Evolutionary conservation across 2,113 vertebrate species (phyloP).

Genomic region (Porphyrio hochstetteri): DNA sequence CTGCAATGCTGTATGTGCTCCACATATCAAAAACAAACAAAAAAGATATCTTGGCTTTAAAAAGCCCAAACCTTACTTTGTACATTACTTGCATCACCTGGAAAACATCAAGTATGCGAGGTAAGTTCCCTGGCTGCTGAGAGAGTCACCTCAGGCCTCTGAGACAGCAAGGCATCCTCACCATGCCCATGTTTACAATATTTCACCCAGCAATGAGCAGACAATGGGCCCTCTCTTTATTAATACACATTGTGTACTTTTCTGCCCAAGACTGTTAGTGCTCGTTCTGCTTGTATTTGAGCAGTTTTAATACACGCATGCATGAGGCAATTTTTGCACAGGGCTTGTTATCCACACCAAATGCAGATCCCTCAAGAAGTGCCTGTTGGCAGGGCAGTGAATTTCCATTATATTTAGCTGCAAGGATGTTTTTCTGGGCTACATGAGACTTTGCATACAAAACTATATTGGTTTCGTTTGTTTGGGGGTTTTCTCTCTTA

Average conservation of each 20-base stretch:
- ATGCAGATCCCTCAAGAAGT: background rate
- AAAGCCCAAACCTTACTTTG: background rate
- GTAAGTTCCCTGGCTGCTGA: background rate
- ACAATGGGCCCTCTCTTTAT: background rate
- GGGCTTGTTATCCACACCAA: background rate
- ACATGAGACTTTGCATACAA: background rate
- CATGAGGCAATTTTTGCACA: background rate
- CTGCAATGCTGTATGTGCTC: background rate
- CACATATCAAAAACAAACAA: background rate
- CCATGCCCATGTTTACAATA: background rate
- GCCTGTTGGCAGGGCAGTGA: background rate
- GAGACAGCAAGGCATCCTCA: background rate
- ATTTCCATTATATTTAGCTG: background rate
- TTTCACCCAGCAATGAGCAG: background rate
- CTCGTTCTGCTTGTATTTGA: background rate
- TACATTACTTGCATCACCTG: background rate
- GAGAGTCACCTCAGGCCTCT: background rate
- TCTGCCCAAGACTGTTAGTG: background rate
- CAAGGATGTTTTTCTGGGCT: background rate
- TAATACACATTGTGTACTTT: background rate
- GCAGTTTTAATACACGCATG: background rate
- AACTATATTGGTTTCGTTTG: background rate
- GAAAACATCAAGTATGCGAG: background rate
- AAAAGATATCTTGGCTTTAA: background rate
- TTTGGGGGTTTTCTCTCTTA: background rate